Conservation (phyloP, 2,888 invertebrate species). For the Eretmocerus hayati region DNA sequence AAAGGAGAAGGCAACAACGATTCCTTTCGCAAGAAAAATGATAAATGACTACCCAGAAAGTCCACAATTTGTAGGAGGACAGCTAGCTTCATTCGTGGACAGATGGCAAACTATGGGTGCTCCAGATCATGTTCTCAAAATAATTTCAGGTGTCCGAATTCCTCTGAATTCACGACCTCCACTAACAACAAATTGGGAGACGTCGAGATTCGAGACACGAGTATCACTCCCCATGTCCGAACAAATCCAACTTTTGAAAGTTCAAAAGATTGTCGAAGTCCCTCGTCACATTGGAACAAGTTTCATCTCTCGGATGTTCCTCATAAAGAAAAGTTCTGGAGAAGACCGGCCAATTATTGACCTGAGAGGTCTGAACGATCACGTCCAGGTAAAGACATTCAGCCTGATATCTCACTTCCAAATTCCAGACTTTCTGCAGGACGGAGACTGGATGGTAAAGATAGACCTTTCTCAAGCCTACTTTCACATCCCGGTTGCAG, state of each 20-base stretch:
- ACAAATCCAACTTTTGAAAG: constrained; percentile 14
- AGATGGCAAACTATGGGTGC: constrained; percentile 24
- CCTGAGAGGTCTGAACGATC: constrained; percentile 12
- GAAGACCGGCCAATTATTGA: constrained; percentile 30
- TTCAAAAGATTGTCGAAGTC: constrained; percentile 10
- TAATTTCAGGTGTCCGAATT: too few relatives aligned
- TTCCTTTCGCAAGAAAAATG: constrained; percentile 12
- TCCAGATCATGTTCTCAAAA: constrained; percentile 8
- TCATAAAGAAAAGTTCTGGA: constrained; percentile 15
- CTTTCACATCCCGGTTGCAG: constrained; percentile 25
- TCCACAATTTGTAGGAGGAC: constrained; percentile 9
- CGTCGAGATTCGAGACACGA: constrained; percentile 8
- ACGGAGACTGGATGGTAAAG: constrained; percentile 7
- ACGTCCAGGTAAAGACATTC: constrained; percentile 9
- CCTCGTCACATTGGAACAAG: constrained; percentile 1
- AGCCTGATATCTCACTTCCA: constrained; percentile 9
- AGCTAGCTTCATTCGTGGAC: background rate
- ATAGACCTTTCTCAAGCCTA: too few relatives aligned
- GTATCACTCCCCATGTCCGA: constrained; percentile 3
- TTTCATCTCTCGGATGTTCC: constrained; percentile 18
- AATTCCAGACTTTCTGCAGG: constrained; percentile 12
- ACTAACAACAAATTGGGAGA: constrained; percentile 12
- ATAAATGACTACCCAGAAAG: constrained; percentile 9
- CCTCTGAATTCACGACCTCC: constrained; percentile 11
- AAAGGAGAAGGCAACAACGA: constrained; percentile 7